These are phyloP conservation scores for Hassar affinis DNA, from an alignment of 2,113 vertebrate genomes.

Conservation along the genomic window DNA sequence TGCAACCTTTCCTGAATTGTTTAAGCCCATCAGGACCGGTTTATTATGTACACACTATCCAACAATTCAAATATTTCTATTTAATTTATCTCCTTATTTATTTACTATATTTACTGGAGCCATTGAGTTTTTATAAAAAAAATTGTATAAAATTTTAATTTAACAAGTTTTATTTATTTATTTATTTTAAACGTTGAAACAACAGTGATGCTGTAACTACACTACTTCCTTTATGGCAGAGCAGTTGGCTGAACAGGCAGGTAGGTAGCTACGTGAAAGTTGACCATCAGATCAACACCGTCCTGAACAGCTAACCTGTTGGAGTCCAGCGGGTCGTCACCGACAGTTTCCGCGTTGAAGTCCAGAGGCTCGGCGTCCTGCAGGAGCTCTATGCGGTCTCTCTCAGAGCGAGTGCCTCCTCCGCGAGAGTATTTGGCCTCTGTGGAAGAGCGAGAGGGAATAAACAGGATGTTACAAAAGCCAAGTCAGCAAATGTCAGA, in stretches of 20 bases:
- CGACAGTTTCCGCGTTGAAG: constrained; percentile 85
- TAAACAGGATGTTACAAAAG: not conserved
- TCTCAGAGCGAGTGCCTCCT: constrained; percentile 77
- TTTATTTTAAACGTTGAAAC: not conserved
- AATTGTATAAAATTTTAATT: too few species aligned
- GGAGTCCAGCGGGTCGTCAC: constrained; percentile 80
- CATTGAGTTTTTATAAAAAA: not conserved
- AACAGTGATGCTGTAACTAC: not conserved
- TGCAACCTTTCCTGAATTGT: not conserved
- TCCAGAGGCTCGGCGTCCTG: constrained; percentile 93
- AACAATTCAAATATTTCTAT: not conserved
- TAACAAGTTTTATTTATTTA: too few species aligned
- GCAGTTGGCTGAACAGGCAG: not conserved
- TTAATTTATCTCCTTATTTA: not conserved
- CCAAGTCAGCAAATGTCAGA: not conserved
- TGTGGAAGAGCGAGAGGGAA: constrained; percentile 46
- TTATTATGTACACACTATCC: not conserved
- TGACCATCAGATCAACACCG: not conserved
- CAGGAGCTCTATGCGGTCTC: constrained; percentile 89
- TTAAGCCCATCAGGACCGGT: not conserved
- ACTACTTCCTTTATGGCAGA: not conserved
- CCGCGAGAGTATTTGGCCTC: constrained; percentile 84
- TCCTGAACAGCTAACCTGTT: constrained; percentile 77
- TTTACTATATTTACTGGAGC: not conserved
- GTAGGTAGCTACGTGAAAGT: too few species aligned